These are phyloP conservation scores for Apodemia zela DNA, from an alignment of 2,888 invertebrate genomes.

Conservation along the genomic window DNA sequence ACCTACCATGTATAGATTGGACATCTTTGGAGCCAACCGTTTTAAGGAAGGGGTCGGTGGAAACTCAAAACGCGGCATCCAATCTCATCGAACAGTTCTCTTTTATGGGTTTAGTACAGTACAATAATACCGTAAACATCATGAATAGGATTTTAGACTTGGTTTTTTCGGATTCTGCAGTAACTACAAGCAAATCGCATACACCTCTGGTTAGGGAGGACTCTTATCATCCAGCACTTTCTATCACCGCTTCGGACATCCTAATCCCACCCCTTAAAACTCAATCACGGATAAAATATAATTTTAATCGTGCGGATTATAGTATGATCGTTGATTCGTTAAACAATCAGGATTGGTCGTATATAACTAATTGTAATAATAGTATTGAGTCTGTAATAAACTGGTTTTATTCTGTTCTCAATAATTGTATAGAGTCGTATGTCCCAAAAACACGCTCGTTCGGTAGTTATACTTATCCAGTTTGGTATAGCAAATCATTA, in stretches of 20 bases:
- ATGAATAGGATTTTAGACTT: neutral
- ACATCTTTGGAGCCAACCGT: slow-evolving; percentile 2
- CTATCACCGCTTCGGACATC: neutral
- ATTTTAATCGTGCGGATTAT: slow-evolving; percentile 10
- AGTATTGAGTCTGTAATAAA: too few species aligned
- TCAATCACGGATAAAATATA: neutral
- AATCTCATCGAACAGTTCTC: neutral
- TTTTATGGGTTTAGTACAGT: neutral
- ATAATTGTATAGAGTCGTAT: too few species aligned
- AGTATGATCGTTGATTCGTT: neutral
- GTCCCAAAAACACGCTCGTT: too few species aligned
- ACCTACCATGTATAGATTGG: slow-evolving; percentile 27
- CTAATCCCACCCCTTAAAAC: neutral
- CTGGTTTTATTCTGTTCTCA: too few species aligned
- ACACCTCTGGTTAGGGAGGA: neutral
- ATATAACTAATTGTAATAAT: too few species aligned
- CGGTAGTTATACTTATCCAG: too few species aligned
- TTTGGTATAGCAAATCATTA: too few species aligned
- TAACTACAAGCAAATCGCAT: neutral
- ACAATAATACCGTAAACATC: neutral
- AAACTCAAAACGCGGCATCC: too few species aligned
- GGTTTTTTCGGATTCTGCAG: neutral
- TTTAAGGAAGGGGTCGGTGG: too few species aligned
- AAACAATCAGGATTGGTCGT: too few species aligned
- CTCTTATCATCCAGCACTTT: neutral